Evolutionary conservation across 30 jellyfish, hydroid and myxozoan genomes (phyloP).

Genomic region (Haliclystus octoradiatus): DNA sequence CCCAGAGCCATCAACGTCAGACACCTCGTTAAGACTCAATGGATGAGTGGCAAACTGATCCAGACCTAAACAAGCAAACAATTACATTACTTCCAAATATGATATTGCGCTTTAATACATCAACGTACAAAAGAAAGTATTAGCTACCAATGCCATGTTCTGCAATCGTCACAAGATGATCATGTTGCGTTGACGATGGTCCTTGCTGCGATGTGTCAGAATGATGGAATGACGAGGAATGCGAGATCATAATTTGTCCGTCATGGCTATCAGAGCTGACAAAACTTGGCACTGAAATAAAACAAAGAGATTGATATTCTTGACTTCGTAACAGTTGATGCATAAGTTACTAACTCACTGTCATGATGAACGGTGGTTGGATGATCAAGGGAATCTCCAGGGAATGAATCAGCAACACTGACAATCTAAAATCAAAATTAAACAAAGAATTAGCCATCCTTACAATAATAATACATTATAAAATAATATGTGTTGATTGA

Average conservation of each 20-base stretch:
- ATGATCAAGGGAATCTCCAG: neutral
- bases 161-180: constrained; percentile 63
- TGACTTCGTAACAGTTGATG: no score
- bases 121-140: no score
- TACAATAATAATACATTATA: no score
- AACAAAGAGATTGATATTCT: neutral
- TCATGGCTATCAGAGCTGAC: constrained; percentile 95
- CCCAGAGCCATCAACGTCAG: neutral
- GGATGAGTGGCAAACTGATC: neutral
- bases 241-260: constrained; percentile 75
- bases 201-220: constrained; percentile 55
- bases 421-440: neutral
- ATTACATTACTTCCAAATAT: no score
- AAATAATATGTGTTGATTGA: no score
- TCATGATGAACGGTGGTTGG: neutral
- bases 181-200: constrained; percentile 30
- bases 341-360: no score
- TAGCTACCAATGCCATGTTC: constrained; percentile 54
- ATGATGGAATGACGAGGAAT: constrained; percentile 46
- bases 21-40: neutral
- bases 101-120: no score
- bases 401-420: neutral
- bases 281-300: constrained; percentile 51
- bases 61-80: neutral
- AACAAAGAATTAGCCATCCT: no score